Evolutionary conservation across 37 sponge, comb jelly and placozoan genomes (phyloP).

Genomic region (Spongia lamella): DNA sequence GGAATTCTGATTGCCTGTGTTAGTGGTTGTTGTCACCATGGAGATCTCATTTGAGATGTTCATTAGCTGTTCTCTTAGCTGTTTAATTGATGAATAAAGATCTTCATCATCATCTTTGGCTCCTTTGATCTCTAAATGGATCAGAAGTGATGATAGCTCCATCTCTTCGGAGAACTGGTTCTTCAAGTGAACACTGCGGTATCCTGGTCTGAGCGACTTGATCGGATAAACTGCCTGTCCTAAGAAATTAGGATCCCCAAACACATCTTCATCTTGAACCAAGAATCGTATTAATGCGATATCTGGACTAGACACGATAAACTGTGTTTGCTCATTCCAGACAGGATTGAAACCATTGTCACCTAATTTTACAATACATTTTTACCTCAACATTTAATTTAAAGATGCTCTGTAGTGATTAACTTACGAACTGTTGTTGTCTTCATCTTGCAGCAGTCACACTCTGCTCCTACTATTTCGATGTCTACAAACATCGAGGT

Average conservation of each 20-base stretch:
- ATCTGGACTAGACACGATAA: constrained; percentile 84
- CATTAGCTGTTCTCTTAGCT: neutral
- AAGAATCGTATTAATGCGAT: constrained; percentile 87
- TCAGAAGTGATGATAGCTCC: constrained; percentile 82
- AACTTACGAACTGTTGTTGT: constrained; percentile 75
- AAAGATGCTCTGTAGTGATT: neutral
- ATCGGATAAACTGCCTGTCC: constrained; percentile 92
- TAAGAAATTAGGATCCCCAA: constrained; percentile 94
- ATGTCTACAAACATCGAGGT: constrained; percentile 86
- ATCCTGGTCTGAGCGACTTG: constrained; percentile 74
- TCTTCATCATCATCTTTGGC: constrained; percentile 58
- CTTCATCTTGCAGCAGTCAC: constrained; percentile 71
- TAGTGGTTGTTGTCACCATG: constrained; percentile 1
- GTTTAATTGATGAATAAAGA: constrained; percentile 42
- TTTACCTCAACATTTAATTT: neutral
- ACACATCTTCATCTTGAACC: constrained; percentile 90
- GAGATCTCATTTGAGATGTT: constrained; percentile 1
- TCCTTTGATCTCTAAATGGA: constrained; percentile 71
- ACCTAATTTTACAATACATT: constrained; percentile 39
- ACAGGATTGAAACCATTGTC: constrained; percentile 93
- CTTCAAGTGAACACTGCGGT: constrained; percentile 86
- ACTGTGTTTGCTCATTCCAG: constrained; percentile 86
- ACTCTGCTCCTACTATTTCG: constrained; percentile 79
- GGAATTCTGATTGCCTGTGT: neutral
- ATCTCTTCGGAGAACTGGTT: constrained; percentile 86